Base-by-base conservation (phyloP, 2,888 invertebrate species). In the Fragum fragum region DNA sequence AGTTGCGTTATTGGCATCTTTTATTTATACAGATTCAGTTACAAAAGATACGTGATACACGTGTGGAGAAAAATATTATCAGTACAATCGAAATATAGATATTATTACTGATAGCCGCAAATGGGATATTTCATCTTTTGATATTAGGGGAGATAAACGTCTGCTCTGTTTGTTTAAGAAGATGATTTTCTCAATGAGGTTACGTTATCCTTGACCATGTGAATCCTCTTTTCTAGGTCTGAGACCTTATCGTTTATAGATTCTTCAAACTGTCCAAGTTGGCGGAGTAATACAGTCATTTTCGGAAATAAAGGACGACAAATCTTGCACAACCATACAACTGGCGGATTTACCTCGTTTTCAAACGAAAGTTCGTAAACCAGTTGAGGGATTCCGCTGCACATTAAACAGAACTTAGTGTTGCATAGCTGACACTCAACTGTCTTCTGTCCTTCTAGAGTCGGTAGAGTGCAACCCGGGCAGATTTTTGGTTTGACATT, bases 241-340 rank as follows among this genome's bases (percentile, higher is more conserved):
- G 66, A 21, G 9, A 74, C 23, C 5, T 52, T 61, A 23, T 74
- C 63, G 66, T 74, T 26, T 6, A 74, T 52, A 14, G 66, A 23
- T 53, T 74, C 47, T 32, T 74, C 74, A 68, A 74, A 74, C 18
- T 74, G 66, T 6, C 74, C 66, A 18, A 74, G 63, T 32, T 74
- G 74, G 16, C n/a, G 32, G 2, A 74, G 29, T 23, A 74, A 16
- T 5, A 74, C 53, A 18, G 74, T 66, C 21, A 74, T 29, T 32
- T 74, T 66, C 6, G 74, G 74, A 52, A 66, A 63, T 32, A 74
- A 21, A 18, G 63, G 66, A 14, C 63, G 63, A 39, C 74, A 74
- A 2, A 74, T 52, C 21, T 23, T 23, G 32, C 74, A 74, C 14
- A 66, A 32, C 74, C 74, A 74, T 28, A 66, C 32, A 2, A 74